Evolutionary conservation across 2,888 invertebrate genomes (phyloP), one percentile per base, ranked within the genome.

Genomic region (Acanthococcus lagerstroemiae): DNA sequence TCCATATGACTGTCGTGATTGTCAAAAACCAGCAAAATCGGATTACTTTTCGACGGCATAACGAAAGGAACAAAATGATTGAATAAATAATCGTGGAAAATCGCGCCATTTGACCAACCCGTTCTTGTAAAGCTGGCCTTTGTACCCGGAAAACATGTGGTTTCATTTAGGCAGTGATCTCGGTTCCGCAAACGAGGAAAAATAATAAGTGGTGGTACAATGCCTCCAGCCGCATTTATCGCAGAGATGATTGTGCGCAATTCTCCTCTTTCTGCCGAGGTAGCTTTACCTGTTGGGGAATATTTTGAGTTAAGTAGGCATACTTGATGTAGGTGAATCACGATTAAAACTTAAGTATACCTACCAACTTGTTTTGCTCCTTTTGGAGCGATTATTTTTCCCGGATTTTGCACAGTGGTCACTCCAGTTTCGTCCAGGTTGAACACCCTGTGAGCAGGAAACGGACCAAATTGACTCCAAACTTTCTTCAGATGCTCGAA

Each of bases 121-220:
- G 50, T 58, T 21, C 63, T 63, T 63, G 26, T 24, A 19, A 61
- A 52, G 4, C 57, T 45, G 6, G 69, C 69, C 30, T 69, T 56
- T 25, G 67, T 69, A 19, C 70, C 69, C 25, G 69, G 27, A n/a
- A n/a, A n/a, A n/a, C n/a, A n/a, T 17, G 68, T 67, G 15, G 68
- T 69, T 24, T 56, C 68, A 15, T 7, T 58, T 9, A 68, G 12
- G 54, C 58, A 45, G 37, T 52, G 58, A 15, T 19, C 24, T n/a
- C 54, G 17, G 46, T 27, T 9, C 6, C 15, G 6, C 15, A 37
- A 6, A 37, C 37, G 37, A 37, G 37, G 37, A 37, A 37, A 37
- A 37, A 37, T 37, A 6, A 37, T 9, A 37, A 9, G 12, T 6
- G 37, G 37, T 37, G 37, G 37, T 12, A 37, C 37, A 37, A 9